Base-by-base conservation (phyloP, 2,888 invertebrate species). In the Eupsilia transversa region DNA sequence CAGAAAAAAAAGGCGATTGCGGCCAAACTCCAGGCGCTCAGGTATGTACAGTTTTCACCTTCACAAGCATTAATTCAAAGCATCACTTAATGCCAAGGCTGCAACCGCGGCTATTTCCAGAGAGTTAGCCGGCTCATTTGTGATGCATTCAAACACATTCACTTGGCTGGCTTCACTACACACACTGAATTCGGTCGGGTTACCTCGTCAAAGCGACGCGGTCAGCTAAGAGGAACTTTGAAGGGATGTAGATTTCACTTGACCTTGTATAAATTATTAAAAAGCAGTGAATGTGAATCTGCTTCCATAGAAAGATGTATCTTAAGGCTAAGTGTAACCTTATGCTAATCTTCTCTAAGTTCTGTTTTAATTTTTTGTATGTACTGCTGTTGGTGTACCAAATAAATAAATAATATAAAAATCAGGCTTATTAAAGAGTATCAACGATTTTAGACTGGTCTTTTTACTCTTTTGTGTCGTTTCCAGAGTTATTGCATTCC, bases 41-140 rank as follows among this genome's bases (percentile, higher is more conserved):
- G 27, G 20, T 9, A 43, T 4, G 14, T 17, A 27, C 9, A 56
- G 38, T 35, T 33, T 73, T 27, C 20, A 49, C 14, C 23, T 49
- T 33, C 35, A 60, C 30, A 52, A 68, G 49, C 2, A n/a, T 46
- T 52, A 17, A 66, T 66, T 52, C 56, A 77, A 67, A 77, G 60
- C 69, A 30, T 77, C 35, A 27, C 46, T 61, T 30, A 49, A 17
- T 70, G n/a, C 57, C n/a, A 76, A 81, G 77, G 83, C 54, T 72
- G 35, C 49, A 56, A 49, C 54, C 46, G 49, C 41, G 54, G 70
- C 63, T 85, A 82, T 87, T 85, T 86, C 70, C 52, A 83, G 81
- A 82, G 75, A 66, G 60, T 75, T 87, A 81, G 17, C 78, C 82
- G 81, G 74, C 80, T 80, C 88, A 87, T 84, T 89, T 83, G 81